Evolutionary conservation across 2,113 vertebrate genomes (phyloP).

Genomic region (Bucco capensis): DNA sequence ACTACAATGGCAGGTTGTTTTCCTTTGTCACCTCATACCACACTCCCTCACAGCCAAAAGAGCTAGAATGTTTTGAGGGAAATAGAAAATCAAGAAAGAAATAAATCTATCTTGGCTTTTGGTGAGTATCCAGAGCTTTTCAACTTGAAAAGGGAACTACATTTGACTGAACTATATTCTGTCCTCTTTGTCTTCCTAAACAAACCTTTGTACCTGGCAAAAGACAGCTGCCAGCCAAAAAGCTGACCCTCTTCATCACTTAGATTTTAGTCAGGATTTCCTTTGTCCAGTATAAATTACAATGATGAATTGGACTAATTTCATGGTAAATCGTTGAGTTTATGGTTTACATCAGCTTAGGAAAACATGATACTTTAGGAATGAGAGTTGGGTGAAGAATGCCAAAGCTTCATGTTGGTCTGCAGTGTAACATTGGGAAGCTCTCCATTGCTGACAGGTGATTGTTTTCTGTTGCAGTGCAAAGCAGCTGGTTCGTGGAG

Average conservation of each 20-base stretch:
- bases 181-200: neutral
- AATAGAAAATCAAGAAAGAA: neutral
- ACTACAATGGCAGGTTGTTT: neutral
- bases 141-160: neutral
- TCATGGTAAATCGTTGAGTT: neutral
- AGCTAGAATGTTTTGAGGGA: neutral
- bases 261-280: neutral
- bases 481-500: slow-evolving; percentile 98
- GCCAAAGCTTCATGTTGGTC: neutral
- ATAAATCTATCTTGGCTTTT: fast-evolving
- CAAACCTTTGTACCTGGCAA: neutral
- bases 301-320: neutral
- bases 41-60: neutral
- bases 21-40: neutral
- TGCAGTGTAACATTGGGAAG: neutral
- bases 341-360: neutral
- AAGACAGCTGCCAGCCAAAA: neutral
- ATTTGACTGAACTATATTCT: neutral
- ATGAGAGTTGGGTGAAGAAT: neutral
- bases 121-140: neutral
- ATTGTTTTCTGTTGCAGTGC: slow-evolving; percentile 77
- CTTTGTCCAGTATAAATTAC: neutral
- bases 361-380: neutral
- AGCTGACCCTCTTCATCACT: neutral
- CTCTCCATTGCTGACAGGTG: neutral